Base-by-base conservation (phyloP, 2,888 invertebrate genomes). In the Cyaniris semiargus region DNA sequence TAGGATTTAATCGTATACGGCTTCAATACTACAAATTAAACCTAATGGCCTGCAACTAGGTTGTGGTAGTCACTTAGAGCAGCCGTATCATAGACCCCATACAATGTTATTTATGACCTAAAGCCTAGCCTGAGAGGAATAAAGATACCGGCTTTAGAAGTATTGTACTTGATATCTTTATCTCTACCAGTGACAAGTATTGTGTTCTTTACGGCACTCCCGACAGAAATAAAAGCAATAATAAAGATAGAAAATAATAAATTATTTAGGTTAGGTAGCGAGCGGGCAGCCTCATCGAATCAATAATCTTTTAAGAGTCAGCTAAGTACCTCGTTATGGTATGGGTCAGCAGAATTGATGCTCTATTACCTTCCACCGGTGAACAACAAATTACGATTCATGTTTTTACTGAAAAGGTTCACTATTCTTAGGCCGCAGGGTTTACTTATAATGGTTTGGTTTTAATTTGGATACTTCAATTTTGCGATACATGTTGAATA, bases 281-380 rank as follows among this genome's bases (percentile, higher is more conserved):
- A 66, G 18, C 66, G 27, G 23, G 66, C 66, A 15, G 21, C 15
- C 31, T 66, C 23, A 60, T 23, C 66, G 66, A 66, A 27, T 66
- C 38, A 72, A 72, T 72, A 38, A 38, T 38, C 44, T 72, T 21
- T 44, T 38, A 38, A 72, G 38, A 72, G 72, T 72, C 38, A 13
- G 21, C 23, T 44, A 71, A 38, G 38, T 71, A 71, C 21, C 66
- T 66, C 66, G 66, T 71, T 21, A 21, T 44, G 23, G 21, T 44
- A 72, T 72, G 72, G 38, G 38, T 72, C 72, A 72, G 72, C 44
- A 72, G 15, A 72, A 44, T 72, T 44, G 72, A 72, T 23, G 72
- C 72, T 44, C 44, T 44, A 72, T 72, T 72, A 72, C 72, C 44
- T 44, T 21, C 44, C 4, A 72, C 44, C 44, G 21, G 38, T 13